Percentiles rank a stretch among this genome's conserved stretches.
Conservation (phyloP, 2,113 vertebrate species). For the Jacana jacana region DNA sequence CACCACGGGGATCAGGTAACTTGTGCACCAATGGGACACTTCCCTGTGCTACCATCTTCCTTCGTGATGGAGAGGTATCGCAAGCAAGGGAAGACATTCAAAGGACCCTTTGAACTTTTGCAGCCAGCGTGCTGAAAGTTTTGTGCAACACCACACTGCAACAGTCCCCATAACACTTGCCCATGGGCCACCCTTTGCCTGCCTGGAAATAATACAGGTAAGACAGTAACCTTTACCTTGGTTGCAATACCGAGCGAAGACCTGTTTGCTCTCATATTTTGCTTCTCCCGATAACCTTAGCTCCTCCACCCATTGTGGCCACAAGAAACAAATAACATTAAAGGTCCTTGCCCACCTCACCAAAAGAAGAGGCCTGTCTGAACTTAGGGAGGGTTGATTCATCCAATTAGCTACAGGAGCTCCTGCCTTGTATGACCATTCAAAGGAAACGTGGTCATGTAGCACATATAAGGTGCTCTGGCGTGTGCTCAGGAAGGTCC, state of each 20-base stretch:
- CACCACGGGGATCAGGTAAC: not conserved
- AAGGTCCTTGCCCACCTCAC: not conserved
- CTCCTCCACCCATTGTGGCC: not conserved
- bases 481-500: not conserved
- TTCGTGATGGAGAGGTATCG: not conserved
- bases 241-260: not conserved
- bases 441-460: rapidly evolving
- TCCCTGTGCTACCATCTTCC: not conserved
- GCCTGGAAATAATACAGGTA: not conserved
- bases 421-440: not conserved
- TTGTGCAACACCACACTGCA: rapidly evolving
- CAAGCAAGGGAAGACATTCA: not conserved
- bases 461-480: rapidly evolving
- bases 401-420: not conserved
- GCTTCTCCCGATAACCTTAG: not conserved
- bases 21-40: rapidly evolving
- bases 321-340: not conserved
- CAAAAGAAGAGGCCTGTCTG: not conserved
- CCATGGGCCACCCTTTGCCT: not conserved
- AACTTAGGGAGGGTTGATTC: not conserved
- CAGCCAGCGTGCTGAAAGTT: not conserved
- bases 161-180: not conserved
- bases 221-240: not conserved
- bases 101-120: not conserved
- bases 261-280: not conserved